Evolutionary conservation across 1,140 invertebrate genomes (phyloP).

Genomic region (Drosophila kepulauana): DNA sequence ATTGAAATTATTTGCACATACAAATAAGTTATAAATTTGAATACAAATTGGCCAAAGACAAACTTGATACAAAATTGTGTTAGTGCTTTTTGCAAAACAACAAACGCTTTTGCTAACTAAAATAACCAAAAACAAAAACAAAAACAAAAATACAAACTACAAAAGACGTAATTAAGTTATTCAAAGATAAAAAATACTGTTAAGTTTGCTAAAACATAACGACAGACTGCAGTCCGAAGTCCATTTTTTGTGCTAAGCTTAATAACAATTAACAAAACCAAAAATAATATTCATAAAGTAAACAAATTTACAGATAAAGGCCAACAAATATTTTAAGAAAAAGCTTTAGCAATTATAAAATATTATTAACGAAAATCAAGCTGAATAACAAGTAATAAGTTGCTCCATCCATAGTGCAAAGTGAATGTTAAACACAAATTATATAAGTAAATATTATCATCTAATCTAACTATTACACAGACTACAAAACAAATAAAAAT

Average conservation of each 20-base stretch:
- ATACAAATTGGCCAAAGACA: conserved; percentile 24
- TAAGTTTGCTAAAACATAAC: conserved; percentile 33
- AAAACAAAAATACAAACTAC: neutral
- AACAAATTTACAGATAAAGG: conserved; percentile 15
- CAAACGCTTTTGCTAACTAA: conserved; percentile 60
- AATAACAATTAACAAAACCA: conserved; percentile 10
- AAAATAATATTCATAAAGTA: conserved; percentile 17
- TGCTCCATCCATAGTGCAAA: conserved; percentile 68
- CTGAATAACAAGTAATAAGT: conserved; percentile 43
- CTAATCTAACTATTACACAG: conserved; percentile 8
- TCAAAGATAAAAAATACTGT: conserved; percentile 8
- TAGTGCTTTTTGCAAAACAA: conserved; percentile 53
- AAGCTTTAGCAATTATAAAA: conserved; percentile 27
- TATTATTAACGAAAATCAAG: conserved; percentile 18
- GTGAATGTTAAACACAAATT: conserved; percentile 39
- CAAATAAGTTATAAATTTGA: conserved; percentile 10
- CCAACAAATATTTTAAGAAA: conserved; percentile 24
- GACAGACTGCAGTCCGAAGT: conserved; percentile 45
- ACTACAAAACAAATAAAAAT: conserved; percentile 11
- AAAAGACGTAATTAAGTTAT: conserved; percentile 12
- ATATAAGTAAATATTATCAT: conserved; percentile 14
- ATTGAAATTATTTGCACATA: conserved; percentile 10
- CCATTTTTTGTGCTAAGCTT: conserved; percentile 74
- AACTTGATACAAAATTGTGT: conserved; percentile 21
- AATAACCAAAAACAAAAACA: conserved; percentile 19